phyloP scores from a whole-genome alignment of 2,113 vertebrate genomes.

The Calcarius ornatus region DNA sequence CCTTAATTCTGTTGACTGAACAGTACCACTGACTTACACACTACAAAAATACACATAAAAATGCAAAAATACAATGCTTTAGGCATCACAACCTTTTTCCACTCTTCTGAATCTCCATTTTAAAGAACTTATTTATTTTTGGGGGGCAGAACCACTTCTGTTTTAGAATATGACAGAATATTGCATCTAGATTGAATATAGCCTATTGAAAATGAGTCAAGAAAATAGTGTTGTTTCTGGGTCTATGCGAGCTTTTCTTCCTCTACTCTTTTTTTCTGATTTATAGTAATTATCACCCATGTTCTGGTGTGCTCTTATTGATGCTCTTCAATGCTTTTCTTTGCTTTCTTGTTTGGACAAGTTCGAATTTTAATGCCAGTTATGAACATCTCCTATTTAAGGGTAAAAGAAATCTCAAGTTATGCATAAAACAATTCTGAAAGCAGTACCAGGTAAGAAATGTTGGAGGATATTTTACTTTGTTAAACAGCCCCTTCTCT shows the following conservation, averaged over 20 bases:
- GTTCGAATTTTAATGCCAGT: not conserved
- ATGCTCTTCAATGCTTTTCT: not conserved
- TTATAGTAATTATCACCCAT: not conserved
- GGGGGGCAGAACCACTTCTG: rapidly evolving
- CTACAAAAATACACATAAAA: not conserved
- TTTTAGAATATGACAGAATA: not conserved
- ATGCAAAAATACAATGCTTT: not conserved
- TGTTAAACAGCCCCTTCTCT: not conserved
- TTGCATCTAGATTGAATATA: not conserved
- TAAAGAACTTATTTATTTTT: not conserved
- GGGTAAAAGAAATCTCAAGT: not conserved
- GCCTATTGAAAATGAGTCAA: not conserved
- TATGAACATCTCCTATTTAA: not conserved
- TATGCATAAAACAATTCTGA: not conserved
- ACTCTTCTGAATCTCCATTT: not conserved
- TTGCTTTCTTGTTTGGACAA: not conserved
- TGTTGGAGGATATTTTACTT: not conserved
- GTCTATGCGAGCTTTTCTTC: not conserved
- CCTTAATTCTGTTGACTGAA: not conserved
- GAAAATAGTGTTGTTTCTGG: not conserved
- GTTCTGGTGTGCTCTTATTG: not conserved
- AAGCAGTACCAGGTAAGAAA: not conserved
- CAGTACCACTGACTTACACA: not conserved
- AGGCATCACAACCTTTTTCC: not conserved
- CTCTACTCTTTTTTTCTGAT: not conserved